These are phyloP conservation scores for Calyptomena viridis DNA, from an alignment of 2,113 vertebrate species.

Conservation along the genomic window DNA sequence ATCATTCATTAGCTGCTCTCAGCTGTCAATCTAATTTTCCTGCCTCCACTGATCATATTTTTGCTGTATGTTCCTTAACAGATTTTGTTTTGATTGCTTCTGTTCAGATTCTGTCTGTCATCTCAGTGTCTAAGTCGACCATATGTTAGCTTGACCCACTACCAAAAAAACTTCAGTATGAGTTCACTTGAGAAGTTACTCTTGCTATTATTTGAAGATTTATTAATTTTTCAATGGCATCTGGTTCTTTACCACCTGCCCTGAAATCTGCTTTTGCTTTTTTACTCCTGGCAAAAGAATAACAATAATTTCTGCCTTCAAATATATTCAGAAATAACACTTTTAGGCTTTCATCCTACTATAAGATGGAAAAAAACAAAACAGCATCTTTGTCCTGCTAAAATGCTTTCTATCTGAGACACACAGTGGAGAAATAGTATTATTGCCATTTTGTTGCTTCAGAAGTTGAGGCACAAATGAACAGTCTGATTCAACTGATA, in stretches of 20 bases:
- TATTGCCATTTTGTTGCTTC: neutral
- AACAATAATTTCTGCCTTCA: neutral
- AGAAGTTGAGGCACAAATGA: neutral
- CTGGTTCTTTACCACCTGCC: slow-evolving; percentile 23
- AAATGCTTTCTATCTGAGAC: neutral
- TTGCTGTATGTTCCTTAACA: slow-evolving; percentile 59
- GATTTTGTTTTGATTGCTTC: slow-evolving; percentile 66
- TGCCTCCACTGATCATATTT: slow-evolving; percentile 55
- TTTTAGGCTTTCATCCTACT: neutral
- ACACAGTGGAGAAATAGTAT: neutral
- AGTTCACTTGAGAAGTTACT: slow-evolving; percentile 42
- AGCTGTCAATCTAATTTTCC: slow-evolving; percentile 40
- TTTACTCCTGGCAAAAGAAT: neutral
- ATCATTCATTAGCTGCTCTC: slow-evolving; percentile 18
- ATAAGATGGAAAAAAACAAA: neutral
- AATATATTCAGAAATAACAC: neutral
- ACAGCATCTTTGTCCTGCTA: neutral
- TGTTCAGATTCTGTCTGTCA: slow-evolving; percentile 57
- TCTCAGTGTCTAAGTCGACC: slow-evolving; percentile 39
- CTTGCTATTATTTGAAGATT: slow-evolving; percentile 45
- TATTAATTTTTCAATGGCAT: slow-evolving; percentile 57
- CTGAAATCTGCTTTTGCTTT: neutral
- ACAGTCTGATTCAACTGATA: neutral
- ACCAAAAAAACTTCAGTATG: slow-evolving; percentile 35
- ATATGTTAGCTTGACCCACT: slow-evolving; percentile 61